Evolutionary conservation across 1,140 invertebrate genomes (phyloP), one percentile per base, ranked within the genome.

Genomic region (Orchesella cincta): DNA sequence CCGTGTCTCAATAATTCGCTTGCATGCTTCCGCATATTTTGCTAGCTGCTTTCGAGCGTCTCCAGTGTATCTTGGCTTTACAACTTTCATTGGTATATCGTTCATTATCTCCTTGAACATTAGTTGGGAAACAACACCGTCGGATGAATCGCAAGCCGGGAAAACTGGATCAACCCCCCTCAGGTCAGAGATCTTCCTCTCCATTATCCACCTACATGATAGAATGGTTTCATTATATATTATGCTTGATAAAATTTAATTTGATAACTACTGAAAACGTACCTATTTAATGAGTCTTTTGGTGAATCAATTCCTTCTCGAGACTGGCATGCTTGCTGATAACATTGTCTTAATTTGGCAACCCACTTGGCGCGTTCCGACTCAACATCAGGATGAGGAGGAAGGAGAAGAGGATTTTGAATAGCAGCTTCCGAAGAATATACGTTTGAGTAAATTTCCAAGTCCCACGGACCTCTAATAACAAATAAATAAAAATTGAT

Each of bases 71-170:
- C 97, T 98, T 14, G 96, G 95, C 85, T 94, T 92, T 5, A 95
- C 90, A 57, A 98, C 89, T 87, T 97, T 98, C 35, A 99, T 95
- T 0, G 97, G 97, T 83, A 99, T 97, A 85, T 98, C 96, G 85
- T 97, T 96, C 95, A 99, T 98, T 34, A 99, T 97, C 88, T 98
- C 97, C 75, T 94, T 91, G 85, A 96, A 97, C 95, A 98, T 97
- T 2, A 52, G 54, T 39, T 70, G 46, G 0, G 94, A 94, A 84
- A 92, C 90, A 0, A 96, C 97, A 79, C 98, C 92, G 86, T 98
- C 96, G 12, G 94, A 93, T 80, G 92, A 91, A 87, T 96, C 98
- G 84, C 92, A 92, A 83, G 93, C 95, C 0, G 96, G 96, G 23
- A 98, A 85, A 33, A 98, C 84, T 0, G 95, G 93, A 88, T 98